Evolutionary conservation across 2,888 invertebrate genomes (phyloP).

Genomic region (Pteria penguin): DNA sequence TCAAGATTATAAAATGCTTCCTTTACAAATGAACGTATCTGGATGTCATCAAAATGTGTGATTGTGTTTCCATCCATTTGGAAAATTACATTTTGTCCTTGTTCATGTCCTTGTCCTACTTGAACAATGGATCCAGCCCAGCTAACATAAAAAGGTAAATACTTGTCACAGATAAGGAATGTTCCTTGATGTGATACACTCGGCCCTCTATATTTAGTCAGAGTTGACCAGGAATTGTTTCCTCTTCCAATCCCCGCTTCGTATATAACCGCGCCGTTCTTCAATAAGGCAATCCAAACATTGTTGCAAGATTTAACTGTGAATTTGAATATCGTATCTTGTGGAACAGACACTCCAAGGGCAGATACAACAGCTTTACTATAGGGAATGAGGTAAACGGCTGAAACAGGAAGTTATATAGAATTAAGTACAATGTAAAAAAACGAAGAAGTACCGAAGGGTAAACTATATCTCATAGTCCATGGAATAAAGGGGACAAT

Average conservation of each 20-base stretch:
- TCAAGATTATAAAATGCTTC: neutral
- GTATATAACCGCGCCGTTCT: neutral
- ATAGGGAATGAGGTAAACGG: too few relatives aligned
- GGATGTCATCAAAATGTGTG: neutral
- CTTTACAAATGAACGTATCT: neutral
- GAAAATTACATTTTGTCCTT: neutral
- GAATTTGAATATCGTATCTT: too few relatives aligned
- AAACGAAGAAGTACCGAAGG: too few relatives aligned
- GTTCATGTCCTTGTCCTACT: neutral
- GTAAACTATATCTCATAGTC: too few relatives aligned
- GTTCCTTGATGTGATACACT: neutral
- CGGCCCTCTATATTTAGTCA: neutral
- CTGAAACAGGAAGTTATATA: too few relatives aligned
- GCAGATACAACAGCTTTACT: too few relatives aligned
- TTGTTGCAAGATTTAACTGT: neutral
- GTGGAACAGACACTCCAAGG: too few relatives aligned
- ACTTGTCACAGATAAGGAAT: neutral
- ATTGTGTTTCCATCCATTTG: neutral
- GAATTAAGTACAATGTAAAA: too few relatives aligned
- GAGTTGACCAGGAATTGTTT: neutral
- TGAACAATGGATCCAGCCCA: neutral
- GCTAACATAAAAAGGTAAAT: neutral
- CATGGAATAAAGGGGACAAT: too few relatives aligned
- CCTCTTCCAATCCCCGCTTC: neutral
- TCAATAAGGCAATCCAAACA: neutral